Base-by-base conservation (phyloP, 1,140 invertebrate species). In the Manduca sexta region DNA sequence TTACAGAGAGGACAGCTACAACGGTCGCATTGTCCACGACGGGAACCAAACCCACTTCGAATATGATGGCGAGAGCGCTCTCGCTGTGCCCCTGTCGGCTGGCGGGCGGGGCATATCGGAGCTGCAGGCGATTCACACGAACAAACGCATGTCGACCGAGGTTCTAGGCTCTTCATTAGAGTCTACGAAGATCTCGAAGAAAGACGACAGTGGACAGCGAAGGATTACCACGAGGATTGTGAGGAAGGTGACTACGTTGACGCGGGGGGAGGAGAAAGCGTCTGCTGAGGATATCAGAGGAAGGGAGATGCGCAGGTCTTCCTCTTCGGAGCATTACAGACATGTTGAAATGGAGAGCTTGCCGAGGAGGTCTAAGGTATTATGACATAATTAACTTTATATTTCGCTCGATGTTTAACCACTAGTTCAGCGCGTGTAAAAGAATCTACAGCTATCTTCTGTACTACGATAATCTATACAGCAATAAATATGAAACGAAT, bases 231-330 rank as follows among this genome's bases (percentile, higher is more conserved):
- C 95, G 16, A 91, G 94, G 60, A 94, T 97, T 51, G 91, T 97
- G 4, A 89, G 94, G 39, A 97, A 97, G 79, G 95, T 96, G 51
- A 97, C 95, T 6, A 97, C 95, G 1, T 74, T 97, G 44, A 95
- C 94, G 12, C 88, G 94, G 2, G 95, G 94, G 15, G 95, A 97
- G 66, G 94, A 96, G 72, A 90, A 93, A 52, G 90, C 90, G 52
- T 88, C 91, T 12, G 86, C 91, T 12, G 92, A 95, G 55, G 92
- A 93, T 69, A 74, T 94, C 87, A 54, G 75, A 75, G 60, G 84
- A 69, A 46, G 84, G 33, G 87, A 88, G 34, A 73, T 89, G 29
- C 86, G 86, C 29, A 70, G 82, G 48, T 87, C 87, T 7, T 63
- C 76, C 43, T 87, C 87, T 6, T 63, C 76, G 44, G 73, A 88